Evolutionary conservation across 1,140 invertebrate genomes (phyloP), one percentile per base, ranked within the genome.

Genomic region (Halesus radiatus): DNA sequence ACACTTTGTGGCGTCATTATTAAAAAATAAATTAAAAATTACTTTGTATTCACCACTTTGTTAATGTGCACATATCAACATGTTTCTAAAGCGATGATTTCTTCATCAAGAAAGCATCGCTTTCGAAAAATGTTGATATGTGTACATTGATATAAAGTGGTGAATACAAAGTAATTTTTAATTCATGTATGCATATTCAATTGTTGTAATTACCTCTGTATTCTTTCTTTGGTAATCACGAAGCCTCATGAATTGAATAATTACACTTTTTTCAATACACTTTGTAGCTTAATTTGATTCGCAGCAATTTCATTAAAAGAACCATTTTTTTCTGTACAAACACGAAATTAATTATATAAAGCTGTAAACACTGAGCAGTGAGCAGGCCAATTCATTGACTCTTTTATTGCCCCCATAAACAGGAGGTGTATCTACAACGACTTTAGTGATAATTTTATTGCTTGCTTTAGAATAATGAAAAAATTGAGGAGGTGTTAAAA

Each of bases 381-480:
- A 68, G 37, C n/a, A 18, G 6, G 16, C 64, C 13, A 32, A 68
- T 32, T 45, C 64, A 50, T 18, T 68, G n/a, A 15, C 16, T 50
- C 18, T 68, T 68, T 68, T 37, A 68, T 0, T 68, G 32, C 16
- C 29, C 64, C 45, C 64, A 32, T 68, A 68, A 68, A 68, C 7
- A 37, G 13, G 4, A 15, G 1, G n/a, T 26, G 13, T 68, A 45
- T 32, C 37, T 45, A 45, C 29, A 50, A 37, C 23, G 29, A 26
- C 37, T 68, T 68, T 50, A 8, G 23, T 60, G 32, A 37, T 20
- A 68, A 68, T 32, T 20, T 68, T 16, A 45, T 68, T 32, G 20
- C 5, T 45, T 45, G n/a, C 50, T 37, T 68, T 68, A 68, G 16
- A 2, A 20, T 37, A 68, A 45, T 68, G 64, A 37, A 68, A 68